phyloP scores from a whole-genome alignment of 2,888 invertebrate species.

The Orthosia gracilis region DNA sequence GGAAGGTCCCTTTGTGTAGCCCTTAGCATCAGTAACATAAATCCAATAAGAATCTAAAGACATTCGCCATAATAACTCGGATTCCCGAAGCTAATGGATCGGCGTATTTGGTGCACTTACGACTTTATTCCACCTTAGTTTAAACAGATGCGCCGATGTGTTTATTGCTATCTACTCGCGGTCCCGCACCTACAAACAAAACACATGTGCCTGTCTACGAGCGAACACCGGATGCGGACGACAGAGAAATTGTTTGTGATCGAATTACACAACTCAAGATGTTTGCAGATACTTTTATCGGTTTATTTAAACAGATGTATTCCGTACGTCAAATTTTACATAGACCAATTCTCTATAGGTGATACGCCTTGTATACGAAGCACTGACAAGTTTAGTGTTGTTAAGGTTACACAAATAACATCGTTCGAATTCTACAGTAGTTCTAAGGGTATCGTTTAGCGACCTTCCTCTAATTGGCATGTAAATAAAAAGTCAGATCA shows the following conservation, averaged over 20 bases:
- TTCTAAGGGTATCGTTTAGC: slow-evolving; percentile 14
- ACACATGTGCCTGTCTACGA: slow-evolving; percentile 53
- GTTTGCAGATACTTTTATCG: slow-evolving; percentile 37
- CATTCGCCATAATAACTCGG: neutral
- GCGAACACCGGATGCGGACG: slow-evolving; percentile 46
- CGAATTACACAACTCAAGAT: slow-evolving; percentile 41
- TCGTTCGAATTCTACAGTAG: slow-evolving; percentile 4
- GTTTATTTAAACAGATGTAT: slow-evolving; percentile 16
- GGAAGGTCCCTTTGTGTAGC: no score
- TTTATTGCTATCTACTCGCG: slow-evolving; percentile 33
- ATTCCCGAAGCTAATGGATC: neutral
- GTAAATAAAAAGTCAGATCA: slow-evolving; percentile 32
- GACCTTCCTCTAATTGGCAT: slow-evolving; percentile 16
- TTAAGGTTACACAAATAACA: neutral
- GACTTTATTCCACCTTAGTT: slow-evolving; percentile 2
- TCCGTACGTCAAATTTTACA: neutral
- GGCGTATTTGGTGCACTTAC: neutral
- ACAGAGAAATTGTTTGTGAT: slow-evolving; percentile 46
- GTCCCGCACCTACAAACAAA: slow-evolving; percentile 15
- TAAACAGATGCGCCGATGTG: slow-evolving; percentile 25
- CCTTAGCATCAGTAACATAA: neutral
- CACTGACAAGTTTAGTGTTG: no score
- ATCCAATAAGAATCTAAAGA: neutral
- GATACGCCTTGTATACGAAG: neutral
- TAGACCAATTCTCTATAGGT: no score